These are phyloP conservation scores for Tiphia femorata DNA, from an alignment of 2,888 invertebrate species.

Conservation along the genomic window DNA sequence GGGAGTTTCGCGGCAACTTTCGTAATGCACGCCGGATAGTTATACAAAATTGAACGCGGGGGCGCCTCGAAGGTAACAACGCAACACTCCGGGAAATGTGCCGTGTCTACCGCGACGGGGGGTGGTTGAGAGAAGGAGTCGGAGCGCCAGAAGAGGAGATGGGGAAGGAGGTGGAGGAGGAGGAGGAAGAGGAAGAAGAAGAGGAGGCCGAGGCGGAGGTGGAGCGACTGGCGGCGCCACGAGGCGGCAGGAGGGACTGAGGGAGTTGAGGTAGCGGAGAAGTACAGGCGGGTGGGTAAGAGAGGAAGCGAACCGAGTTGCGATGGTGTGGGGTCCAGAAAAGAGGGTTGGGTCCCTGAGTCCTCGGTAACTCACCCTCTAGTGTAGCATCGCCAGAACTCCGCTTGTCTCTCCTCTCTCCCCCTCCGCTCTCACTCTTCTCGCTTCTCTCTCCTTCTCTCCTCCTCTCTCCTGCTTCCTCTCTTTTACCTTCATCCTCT, in stretches of 20 bases:
- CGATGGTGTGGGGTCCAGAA: conserved; percentile 64
- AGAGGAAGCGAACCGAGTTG: conserved; percentile 51
- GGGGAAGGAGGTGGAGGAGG: conserved; percentile 36
- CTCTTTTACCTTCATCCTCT: conserved; percentile 19
- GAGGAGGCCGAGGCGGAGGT: conserved; percentile 19
- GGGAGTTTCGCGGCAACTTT: conserved; percentile 49
- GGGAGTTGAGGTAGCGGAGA: conserved; percentile 35
- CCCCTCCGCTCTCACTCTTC: conserved; percentile 6
- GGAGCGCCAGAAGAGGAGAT: conserved; percentile 27
- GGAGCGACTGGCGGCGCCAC: too few species aligned
- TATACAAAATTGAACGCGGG: conserved; percentile 61
- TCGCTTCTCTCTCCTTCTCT: conserved; percentile 40
- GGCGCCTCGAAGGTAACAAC: conserved; percentile 49
- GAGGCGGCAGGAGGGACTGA: background rate
- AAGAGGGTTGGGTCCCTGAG: conserved; percentile 65
- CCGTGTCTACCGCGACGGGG: conserved; percentile 43
- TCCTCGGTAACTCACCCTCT: conserved; percentile 62
- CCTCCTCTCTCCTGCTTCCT: conserved; percentile 35
- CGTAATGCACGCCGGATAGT: conserved; percentile 50
- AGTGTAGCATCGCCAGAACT: conserved; percentile 58
- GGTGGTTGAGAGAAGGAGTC: conserved; percentile 26
- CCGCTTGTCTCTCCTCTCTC: conserved; percentile 45
- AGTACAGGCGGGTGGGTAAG: conserved; percentile 27
- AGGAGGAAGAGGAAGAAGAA: conserved; percentile 32
- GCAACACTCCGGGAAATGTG: conserved; percentile 55